Conservation (phyloP, 2,888 invertebrate genomes). For the Cephus pygmeus region DNA sequence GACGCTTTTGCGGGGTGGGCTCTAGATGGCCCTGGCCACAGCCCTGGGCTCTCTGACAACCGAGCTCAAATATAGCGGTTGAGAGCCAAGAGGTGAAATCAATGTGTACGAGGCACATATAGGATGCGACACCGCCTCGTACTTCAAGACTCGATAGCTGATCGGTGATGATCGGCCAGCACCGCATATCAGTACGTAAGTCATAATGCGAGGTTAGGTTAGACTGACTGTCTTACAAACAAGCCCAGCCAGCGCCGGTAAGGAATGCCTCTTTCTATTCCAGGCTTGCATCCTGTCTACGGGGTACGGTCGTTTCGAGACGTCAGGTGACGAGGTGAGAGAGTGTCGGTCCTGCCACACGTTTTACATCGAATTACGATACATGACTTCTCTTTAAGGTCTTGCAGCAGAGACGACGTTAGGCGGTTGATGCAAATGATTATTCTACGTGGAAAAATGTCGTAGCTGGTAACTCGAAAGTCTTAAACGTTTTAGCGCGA, state of each 20-base stretch:
- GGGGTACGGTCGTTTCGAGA: neutral
- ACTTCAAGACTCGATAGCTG: neutral
- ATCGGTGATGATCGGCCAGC: neutral
- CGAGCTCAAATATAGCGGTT: neutral
- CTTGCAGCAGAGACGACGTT: neutral
- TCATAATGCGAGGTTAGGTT: neutral
- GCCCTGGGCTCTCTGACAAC: neutral
- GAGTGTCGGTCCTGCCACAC: neutral
- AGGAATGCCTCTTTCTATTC: slow-evolving; percentile 1
- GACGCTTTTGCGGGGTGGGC: neutral
- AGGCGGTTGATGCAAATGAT: neutral
- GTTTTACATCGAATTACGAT: neutral
- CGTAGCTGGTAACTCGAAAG: neutral
- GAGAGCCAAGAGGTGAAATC: neutral
- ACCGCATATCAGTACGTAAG: neutral
- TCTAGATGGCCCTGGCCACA: neutral
- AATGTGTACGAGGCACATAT: neutral
- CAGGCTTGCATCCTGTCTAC: neutral
- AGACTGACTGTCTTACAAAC: slow-evolving; percentile 1
- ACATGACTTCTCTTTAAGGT: neutral
- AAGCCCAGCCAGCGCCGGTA: neutral
- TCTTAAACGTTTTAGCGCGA: neutral
- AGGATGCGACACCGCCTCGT: neutral
- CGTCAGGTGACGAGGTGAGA: neutral
- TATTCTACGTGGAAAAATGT: neutral